phyloP scores from a whole-genome alignment of 2,888 invertebrate genomes.

The Chrysopilus asiliformis region DNA sequence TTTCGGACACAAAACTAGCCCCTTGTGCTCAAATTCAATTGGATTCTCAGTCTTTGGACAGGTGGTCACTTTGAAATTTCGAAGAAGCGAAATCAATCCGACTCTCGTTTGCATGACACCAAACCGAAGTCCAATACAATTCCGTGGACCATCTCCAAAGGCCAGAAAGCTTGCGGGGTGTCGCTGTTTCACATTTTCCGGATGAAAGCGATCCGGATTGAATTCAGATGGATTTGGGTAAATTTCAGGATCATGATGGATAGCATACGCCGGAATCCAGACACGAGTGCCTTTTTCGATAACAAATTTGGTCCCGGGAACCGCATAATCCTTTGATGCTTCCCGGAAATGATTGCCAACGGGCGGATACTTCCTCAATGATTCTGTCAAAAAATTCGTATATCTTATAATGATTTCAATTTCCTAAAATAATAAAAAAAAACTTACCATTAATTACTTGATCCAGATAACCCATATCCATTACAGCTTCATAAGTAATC shows the following conservation, averaged over 20 bases:
- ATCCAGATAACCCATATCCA: slow-evolving; percentile 26
- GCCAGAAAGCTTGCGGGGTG: slow-evolving; percentile 25
- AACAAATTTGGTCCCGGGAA: slow-evolving; percentile 22
- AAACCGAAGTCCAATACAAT: slow-evolving; percentile 32
- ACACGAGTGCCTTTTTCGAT: slow-evolving; percentile 22
- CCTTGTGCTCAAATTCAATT: slow-evolving; percentile 18
- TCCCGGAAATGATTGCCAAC: slow-evolving; percentile 27
- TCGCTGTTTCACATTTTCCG: slow-evolving; percentile 23
- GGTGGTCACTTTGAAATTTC: slow-evolving; percentile 22
- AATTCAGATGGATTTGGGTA: slow-evolving; percentile 36
- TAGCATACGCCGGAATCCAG: slow-evolving; percentile 24
- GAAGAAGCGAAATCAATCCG: slow-evolving; percentile 23
- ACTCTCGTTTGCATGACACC: slow-evolving; percentile 28
- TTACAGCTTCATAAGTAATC: slow-evolving; percentile 25
- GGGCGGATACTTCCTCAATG: slow-evolving; percentile 37
- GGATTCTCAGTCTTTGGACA: slow-evolving; percentile 22
- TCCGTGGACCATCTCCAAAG: slow-evolving; percentile 29
- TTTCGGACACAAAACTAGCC: slow-evolving; percentile 20
- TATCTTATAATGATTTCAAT: too few relatives aligned
- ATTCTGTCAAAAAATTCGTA: too few relatives aligned
- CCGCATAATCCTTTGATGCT: slow-evolving; percentile 26
- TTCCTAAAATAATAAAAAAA: not conserved
- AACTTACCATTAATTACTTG: slow-evolving; percentile 25
- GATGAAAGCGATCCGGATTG: slow-evolving; percentile 36
- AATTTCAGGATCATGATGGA: slow-evolving; percentile 35